Evolutionary conservation across 2,797 vertebrate species (phyloP), one percentile per base, ranked within the genome.

Genomic region (Pangasius mekongensis): DNA sequence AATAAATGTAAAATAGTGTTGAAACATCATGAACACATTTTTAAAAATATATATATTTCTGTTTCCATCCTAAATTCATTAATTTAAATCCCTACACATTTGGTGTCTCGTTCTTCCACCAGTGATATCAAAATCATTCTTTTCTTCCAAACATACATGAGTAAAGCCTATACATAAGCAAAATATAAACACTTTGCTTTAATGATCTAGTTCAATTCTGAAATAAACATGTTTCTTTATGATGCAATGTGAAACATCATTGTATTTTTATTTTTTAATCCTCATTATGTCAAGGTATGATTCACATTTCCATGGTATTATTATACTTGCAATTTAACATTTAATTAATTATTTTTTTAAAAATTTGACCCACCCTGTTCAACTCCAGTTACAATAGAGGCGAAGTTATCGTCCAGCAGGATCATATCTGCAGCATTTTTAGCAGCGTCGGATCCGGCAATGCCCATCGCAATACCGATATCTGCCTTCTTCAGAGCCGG

Each of bases 391-490:
- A 96, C 96, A 0, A 96, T 96, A 73, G 96, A 96, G 52, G 96
- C 95, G 56, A 96, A 96, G 87, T 96, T 96, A 88, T 96, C 96
- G 0, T 96, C 96, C 60, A 96, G 88, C 3, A 96, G 90, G 67
- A 96, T 96, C 96, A 96, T 96, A 91, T 96, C 96, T 0, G 96
- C 96, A 0, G 95, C 96, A 81, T 96, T 95, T 86, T 96, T 96
- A 77, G 95, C 95, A 71, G 96, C 95, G 0, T 96, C 96, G 0
- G 95, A 96, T 54, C 95, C 95, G 0, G 95, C 95, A 0, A 96
- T 96, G 22, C 95, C 95, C 96, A 96, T 96, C 49, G 95, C 95
- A 54, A 96, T 95, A 0, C 95, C 95, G 0, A 96, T 96, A 66
- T 96, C 95, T 0, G 95, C 96, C 85, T 95, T 96, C 86, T 96